Conservation (phyloP, 64 coral and sea anemone genomes). For the Actinia tenebrosa region DNA sequence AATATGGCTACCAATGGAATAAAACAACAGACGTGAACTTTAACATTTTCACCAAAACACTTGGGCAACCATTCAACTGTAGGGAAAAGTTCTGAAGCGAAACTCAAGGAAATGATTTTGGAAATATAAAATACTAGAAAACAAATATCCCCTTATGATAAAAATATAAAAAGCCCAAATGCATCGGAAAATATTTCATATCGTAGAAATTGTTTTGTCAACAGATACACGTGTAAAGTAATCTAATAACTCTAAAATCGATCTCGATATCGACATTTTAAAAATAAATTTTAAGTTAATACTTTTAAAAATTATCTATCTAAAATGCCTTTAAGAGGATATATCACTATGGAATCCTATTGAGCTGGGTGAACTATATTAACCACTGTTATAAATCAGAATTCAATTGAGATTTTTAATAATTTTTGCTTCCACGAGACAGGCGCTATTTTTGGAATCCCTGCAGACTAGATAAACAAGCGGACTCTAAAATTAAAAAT, state of each 20-base stretch:
- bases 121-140: not conserved
- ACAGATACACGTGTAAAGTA: constrained; percentile 4
- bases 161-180: not conserved
- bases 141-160: not conserved
- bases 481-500: not conserved
- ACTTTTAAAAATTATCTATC: not conserved
- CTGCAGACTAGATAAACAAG: constrained; percentile 10
- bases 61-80: not conserved
- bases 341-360: not conserved
- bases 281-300: not conserved
- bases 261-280: not conserved
- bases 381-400: not conserved
- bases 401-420: not conserved
- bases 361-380: not conserved
- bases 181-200: not conserved
- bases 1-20: not conserved
- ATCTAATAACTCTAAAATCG: not conserved
- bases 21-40: not conserved
- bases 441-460: not conserved
- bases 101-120: not conserved
- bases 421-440: not conserved
- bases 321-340: not conserved
- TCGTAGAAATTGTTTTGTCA: not conserved
- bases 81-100: not conserved
- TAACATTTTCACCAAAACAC: not conserved